Conservation (phyloP, 2,888 invertebrate genomes). For the Andrena bicolor region DNA sequence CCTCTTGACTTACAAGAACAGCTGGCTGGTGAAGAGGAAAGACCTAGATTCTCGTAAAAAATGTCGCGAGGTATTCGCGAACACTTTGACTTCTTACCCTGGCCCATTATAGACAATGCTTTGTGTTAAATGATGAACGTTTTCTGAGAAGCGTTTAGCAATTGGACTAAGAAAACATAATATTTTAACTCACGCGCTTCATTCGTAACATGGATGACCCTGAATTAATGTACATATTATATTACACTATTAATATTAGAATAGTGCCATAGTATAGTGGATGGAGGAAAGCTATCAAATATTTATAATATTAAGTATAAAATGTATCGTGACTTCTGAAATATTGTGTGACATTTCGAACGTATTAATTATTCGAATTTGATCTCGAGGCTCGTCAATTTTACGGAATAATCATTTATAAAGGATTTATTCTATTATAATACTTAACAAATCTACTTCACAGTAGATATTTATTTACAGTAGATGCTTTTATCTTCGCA, state of each 20-base stretch:
- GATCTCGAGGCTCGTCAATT: too few species aligned
- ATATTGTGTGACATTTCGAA: too few species aligned
- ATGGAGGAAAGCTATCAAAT: too few species aligned
- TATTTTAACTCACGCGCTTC: neutral
- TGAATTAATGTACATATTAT: neutral
- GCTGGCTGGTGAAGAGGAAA: conserved; percentile 51
- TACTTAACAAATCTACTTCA: too few species aligned
- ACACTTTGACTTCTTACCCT: conserved; percentile 33
- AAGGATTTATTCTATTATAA: too few species aligned
- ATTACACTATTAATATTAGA: neutral
- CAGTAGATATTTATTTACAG: too few species aligned
- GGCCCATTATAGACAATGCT: conserved; percentile 1
- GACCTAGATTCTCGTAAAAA: conserved; percentile 56
- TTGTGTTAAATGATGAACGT: conserved; percentile 3
- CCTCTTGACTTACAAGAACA: conserved; percentile 61
- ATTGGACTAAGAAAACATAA: neutral
- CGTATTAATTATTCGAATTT: too few species aligned
- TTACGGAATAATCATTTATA: too few species aligned
- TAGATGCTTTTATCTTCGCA: too few species aligned
- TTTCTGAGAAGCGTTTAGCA: neutral
- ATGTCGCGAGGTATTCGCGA: conserved; percentile 26
- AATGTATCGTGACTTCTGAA: too few species aligned
- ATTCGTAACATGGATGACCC: neutral
- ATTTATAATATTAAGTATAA: too few species aligned
- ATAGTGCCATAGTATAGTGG: neutral